phyloP scores from a whole-genome alignment of 2,888 invertebrate species.

The Hylaea fasciaria region DNA sequence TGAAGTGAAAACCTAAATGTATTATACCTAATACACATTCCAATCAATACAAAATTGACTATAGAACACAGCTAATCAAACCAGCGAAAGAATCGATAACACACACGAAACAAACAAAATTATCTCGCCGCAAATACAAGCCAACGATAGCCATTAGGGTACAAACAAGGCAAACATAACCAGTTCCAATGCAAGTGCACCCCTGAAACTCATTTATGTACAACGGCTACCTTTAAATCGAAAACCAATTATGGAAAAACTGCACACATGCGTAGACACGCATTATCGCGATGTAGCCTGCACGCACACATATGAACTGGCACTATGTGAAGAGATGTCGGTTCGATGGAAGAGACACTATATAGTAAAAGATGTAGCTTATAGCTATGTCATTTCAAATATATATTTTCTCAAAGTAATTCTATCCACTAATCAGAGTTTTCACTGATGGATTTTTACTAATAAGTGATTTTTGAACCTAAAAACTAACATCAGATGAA shows the following conservation, averaged over 20 bases:
- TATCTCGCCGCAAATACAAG: constrained; percentile 11
- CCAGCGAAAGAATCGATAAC: constrained; percentile 1
- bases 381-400: too few relatives aligned
- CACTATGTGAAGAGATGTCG: constrained; percentile 36
- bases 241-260: constrained; percentile 83
- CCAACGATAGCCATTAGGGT: constrained; percentile 7
- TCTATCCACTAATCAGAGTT: too few relatives aligned
- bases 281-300: constrained; percentile 56
- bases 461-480: too few relatives aligned
- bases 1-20: too few relatives aligned
- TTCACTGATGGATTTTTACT: too few relatives aligned
- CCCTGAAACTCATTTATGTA: constrained; percentile 50
- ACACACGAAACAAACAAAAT: constrained; percentile 5
- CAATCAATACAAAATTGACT: too few relatives aligned
- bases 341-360: constrained; percentile 34
- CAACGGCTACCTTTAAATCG: constrained; percentile 65
- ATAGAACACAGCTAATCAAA: neutral
- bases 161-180: constrained; percentile 42
- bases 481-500: too few relatives aligned
- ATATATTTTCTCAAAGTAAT: too few relatives aligned
- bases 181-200: constrained; percentile 39
- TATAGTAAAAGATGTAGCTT: too few relatives aligned
- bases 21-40: too few relatives aligned
- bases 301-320: constrained; percentile 50
- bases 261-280: constrained; percentile 57